Conservation (phyloP, 2,113 vertebrate species). For the Odocoileus hemionus region DNA sequence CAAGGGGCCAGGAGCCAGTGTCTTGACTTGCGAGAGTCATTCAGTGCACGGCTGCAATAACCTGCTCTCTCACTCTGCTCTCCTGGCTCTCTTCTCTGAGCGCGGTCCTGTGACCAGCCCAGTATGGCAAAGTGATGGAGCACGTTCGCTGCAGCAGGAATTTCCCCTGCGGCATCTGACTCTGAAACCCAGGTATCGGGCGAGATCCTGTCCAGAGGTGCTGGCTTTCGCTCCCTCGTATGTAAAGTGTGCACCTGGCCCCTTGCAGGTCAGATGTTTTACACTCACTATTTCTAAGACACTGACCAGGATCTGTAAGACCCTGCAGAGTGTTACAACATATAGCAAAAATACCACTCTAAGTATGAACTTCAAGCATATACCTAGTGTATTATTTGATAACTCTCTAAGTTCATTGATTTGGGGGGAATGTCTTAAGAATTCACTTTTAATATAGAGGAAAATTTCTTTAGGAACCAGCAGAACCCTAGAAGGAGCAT, state of each 20-base stretch:
- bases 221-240: neutral
- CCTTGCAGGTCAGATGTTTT: neutral
- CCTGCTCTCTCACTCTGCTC: neutral
- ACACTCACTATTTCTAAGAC: neutral
- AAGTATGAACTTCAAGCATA: neutral
- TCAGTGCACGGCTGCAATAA: neutral
- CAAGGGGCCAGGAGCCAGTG: neutral
- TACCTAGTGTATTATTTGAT: neutral
- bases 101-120: neutral
- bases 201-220: neutral
- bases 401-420: neutral
- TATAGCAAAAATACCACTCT: neutral
- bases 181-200: neutral
- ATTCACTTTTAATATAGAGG: slow-evolving; percentile 7
- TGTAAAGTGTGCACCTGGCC: neutral
- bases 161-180: neutral
- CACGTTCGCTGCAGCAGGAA: neutral
- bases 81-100: neutral
- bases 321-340: neutral
- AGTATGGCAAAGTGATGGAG: neutral
- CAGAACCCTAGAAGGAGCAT: neutral
- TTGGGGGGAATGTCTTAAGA: neutral
- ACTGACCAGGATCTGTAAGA: neutral
- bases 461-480: neutral
- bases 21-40: accelerated